A percentile compares a stretch with the other conserved stretches of the same genome.
Evolutionary conservation across 2,888 invertebrate genomes (phyloP).

Genomic region (Odontothrips loti): DNA sequence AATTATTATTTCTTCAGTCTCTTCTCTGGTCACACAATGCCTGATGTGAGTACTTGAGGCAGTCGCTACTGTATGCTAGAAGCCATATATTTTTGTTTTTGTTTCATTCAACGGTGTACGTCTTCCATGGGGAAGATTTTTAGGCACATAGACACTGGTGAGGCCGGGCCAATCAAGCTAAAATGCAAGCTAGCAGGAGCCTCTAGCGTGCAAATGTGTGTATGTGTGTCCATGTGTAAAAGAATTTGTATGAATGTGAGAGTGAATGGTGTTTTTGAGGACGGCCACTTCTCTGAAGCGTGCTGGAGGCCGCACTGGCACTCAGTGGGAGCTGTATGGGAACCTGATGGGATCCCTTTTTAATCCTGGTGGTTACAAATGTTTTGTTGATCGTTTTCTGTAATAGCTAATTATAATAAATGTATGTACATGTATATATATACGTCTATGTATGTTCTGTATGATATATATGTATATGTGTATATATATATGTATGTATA

Average conservation of each 20-base stretch:
- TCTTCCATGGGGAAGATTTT: slow-evolving; percentile 19
- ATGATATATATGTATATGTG: background rate
- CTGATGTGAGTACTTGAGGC: slow-evolving; percentile 24
- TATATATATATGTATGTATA: slow-evolving; percentile 15
- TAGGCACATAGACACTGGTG: slow-evolving; percentile 16
- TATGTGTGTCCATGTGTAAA: background rate
- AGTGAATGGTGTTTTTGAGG: background rate
- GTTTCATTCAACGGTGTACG: slow-evolving; percentile 17
- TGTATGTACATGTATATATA: slow-evolving; percentile 7
- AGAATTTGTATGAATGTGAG: slow-evolving; percentile 1
- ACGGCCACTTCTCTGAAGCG: slow-evolving; percentile 24
- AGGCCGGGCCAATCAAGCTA: slow-evolving; percentile 18
- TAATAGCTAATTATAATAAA: slow-evolving; percentile 26
- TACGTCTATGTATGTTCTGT: background rate
- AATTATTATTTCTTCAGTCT: slow-evolving; percentile 8
- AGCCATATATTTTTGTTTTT: slow-evolving; percentile 18
- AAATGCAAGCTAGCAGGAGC: slow-evolving; percentile 18
- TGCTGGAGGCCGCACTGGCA: background rate
- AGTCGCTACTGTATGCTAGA: slow-evolving; percentile 17
- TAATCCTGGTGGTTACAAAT: slow-evolving; percentile 14
- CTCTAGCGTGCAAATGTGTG: slow-evolving; percentile 9
- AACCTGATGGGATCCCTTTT: background rate
- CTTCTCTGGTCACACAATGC: slow-evolving; percentile 19
- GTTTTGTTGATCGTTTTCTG: slow-evolving; percentile 16
- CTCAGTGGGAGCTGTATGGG: background rate